Base-by-base conservation (phyloP, 2,113 vertebrate genomes). In the Mixornis gularis region DNA sequence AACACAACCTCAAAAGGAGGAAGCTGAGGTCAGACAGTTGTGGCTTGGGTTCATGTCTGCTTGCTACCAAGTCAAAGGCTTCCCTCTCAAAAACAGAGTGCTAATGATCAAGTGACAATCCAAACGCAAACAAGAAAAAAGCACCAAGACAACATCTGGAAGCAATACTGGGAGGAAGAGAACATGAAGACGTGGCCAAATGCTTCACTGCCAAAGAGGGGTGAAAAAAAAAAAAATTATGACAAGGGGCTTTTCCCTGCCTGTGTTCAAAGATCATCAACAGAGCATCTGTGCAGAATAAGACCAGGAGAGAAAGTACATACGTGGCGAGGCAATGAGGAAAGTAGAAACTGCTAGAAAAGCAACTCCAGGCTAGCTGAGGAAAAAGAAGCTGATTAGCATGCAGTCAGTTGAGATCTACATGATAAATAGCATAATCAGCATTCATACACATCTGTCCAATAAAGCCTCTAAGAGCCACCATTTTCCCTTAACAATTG, bases 121-220 rank as follows among this genome's bases (percentile, higher is more conserved):
- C 94, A 87, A 94, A 44, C 0, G 26, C 64, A 90, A 95, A 84
- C 79, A 89, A 87, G 60, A 90, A 69, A 79, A 88, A 76, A 43
- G 51, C 32, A 90, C 69, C 65, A 51, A 46, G n/a, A 96, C 87
- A 96, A 95, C 94, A 97, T 96, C 95, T 96, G 96, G 96, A 96
- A 97, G 58, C 82, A 94, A 94, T 95, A 70, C 7, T 76, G 44
- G 55, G 64, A 79, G 76, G 78, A 95, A 87, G 56, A 88, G 89
- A 95, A 84, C 51, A 69, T 26, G 27, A 80, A 76, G 92, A 93
- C 36, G 60, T 95, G 79, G 95, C 91, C 96, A 97, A 95, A 92
- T 56, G 49, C 44, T 78, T 77, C 51, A 30, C 25, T 95, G 89
- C 79, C 95, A 95, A 89, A 80, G 63, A 59, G 14, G 41, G 34